Conservation (phyloP, 2,888 invertebrate species). For the Nudaria mundana region DNA sequence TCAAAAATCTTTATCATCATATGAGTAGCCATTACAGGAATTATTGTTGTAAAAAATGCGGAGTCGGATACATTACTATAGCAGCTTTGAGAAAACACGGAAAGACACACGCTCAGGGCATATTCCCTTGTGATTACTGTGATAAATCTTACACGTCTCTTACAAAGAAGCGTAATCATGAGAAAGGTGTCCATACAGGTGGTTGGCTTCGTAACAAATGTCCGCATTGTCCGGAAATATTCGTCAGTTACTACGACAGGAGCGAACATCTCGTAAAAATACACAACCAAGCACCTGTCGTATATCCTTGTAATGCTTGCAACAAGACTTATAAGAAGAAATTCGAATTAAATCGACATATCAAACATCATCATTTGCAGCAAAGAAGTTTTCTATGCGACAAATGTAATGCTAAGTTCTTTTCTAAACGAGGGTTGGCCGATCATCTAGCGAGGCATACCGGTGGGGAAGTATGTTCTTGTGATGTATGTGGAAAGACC, state of each 20-base stretch:
- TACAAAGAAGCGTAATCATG: conserved; percentile 69
- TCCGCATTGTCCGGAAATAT: conserved; percentile 68
- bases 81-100: conserved; percentile 71
- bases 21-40: conserved; percentile 76
- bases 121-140: conserved; percentile 78
- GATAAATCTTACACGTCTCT: conserved; percentile 77
- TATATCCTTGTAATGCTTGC: conserved; percentile 72
- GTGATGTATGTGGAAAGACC: conserved; percentile 62
- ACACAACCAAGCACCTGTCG: conserved; percentile 57
- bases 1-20: conserved; percentile 71
- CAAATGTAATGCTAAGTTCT: conserved; percentile 69
- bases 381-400: conserved; percentile 66
- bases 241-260: conserved; percentile 71
- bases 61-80: conserved; percentile 68
- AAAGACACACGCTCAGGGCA: conserved; percentile 71
- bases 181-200: conserved; percentile 69
- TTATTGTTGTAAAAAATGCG: conserved; percentile 73
- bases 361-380: conserved; percentile 70
- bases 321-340: conserved; percentile 71
- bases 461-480: conserved; percentile 54
- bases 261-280: conserved; percentile 66
- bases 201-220: conserved; percentile 76
- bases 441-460: conserved; percentile 63
- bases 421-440: conserved; percentile 63
- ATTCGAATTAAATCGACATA: conserved; percentile 68